Evolutionary conservation across 2,888 invertebrate species (phyloP), one percentile per base, ranked within the genome.

Genomic region (Leptopilina myrica): DNA sequence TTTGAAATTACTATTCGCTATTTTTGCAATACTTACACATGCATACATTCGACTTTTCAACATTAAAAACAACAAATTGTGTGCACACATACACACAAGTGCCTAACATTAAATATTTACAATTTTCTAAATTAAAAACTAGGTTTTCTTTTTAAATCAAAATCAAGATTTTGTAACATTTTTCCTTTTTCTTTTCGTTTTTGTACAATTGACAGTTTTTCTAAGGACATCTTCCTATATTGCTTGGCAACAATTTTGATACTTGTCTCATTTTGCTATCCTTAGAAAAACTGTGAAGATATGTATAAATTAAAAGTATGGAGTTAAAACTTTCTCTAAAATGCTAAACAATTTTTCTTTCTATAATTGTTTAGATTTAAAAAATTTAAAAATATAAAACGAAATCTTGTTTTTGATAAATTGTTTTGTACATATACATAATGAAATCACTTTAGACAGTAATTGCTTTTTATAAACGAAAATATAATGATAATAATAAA

Each of bases 21-120:
- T 73, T 62, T 20, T 62, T 33, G 56, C 73, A 33, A 73, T 56
- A 56, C 73, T 81, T 83, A 83, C 80, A 82, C 79, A 80, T 83
- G 78, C 66, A 81, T 77, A 49, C 79, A 83, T 76, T 64, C 77
- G 67, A 64, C 66, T 76, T 75, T 67, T 79, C 78, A 80, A 78
- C 80, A 79, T 67, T 79, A 64, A 73, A 73, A 73, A 73, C 73
- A 73, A 73, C 73, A 73, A 49, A 4, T 53, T 49, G 49, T 69
- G 33, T 33, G 33, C 33, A 20, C 69, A 53, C 26, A 26, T 26
- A 53, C 49, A 26, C 15, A 73, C 20, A 20, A 20, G 20, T 33
- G 11, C 43, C 49, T 49, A 49, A 49, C 7, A 56, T 73, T 73
- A 59, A 59, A 15, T 73, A 73, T 73, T 56, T 73, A 73, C 73